Evolutionary conservation across 2,797 vertebrate genomes (phyloP).

Genomic region (Propithecus perrieri): DNA sequence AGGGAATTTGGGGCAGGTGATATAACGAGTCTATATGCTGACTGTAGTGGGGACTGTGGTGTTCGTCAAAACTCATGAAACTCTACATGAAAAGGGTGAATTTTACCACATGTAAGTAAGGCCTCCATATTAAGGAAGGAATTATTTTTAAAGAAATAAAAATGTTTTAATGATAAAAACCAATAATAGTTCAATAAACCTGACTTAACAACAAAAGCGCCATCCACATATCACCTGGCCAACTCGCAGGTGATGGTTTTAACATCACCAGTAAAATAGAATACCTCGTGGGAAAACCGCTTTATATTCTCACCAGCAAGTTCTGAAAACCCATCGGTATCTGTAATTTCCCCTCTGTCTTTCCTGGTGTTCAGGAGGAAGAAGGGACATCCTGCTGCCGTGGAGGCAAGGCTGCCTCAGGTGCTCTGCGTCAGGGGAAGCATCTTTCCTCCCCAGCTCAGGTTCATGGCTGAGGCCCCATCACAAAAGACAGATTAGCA

Average conservation of each 20-base stretch:
- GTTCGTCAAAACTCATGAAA: neutral
- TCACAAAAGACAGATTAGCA: neutral
- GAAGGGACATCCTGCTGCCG: neutral
- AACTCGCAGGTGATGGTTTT: neutral
- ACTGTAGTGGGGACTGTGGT: fast-evolving
- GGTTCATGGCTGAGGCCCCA: neutral
- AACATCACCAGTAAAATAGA: neutral
- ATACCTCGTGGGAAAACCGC: neutral
- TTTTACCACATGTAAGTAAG: neutral
- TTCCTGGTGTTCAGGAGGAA: neutral
- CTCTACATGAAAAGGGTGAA: neutral
- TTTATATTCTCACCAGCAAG: neutral
- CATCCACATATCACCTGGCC: neutral
- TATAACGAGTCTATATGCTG: no score
- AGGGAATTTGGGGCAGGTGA: neutral
- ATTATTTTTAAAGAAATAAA: neutral
- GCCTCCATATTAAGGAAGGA: neutral
- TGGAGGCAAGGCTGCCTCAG: neutral
- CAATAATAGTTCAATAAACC: neutral
- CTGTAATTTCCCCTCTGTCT: neutral
- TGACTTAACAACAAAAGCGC: neutral
- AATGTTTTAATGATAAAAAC: neutral
- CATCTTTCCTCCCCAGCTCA: neutral
- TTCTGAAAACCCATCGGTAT: neutral
- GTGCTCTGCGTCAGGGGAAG: neutral